Evolutionary conservation across 2,797 vertebrate species (phyloP), one percentile per base, ranked within the genome.

Genomic region (Lutjanus argentimaculatus): DNA sequence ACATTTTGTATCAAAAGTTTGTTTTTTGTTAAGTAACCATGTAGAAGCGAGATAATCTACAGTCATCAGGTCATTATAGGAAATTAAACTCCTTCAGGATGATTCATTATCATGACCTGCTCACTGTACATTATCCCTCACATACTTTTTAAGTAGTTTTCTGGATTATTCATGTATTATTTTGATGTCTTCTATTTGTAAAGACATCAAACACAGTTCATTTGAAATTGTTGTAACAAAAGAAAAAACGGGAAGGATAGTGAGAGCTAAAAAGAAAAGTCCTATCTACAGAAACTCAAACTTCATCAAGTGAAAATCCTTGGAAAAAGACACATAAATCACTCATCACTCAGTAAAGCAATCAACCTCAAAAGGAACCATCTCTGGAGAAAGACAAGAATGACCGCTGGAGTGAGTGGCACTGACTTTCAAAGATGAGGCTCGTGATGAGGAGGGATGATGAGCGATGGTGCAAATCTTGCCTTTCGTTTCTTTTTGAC

Each of bases 351-450:
- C 2, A 52, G 42, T 40, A 15, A 57, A 48, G 42, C 15, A 40
- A 62, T 40, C 42, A 40, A 2, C n/a, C 71, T 69, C n/a, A 68
- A 45, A 64, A 51, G 15, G 21, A 42, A 55, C 15, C 40, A 22
- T 65, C 55, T 59, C 40, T 40, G 19, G 45, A 51, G 58, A 57
- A 45, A 49, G 72, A 69, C 45, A 14, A 42, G 25, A 55, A 19
- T 70, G 72, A 73, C 68, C 61, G 46, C 14, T 1, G 16, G 22
- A 56, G 43, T 17, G 40, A 81, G 22, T 4, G 30, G 21, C 36
- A 45, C 40, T 19, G 59, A 22, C 45, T 73, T 79, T 67, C 67
- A 67, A 68, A 72, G 75, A 78, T 62, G 62, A 79, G 45, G 62
- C 56, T 14, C 1, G 4, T 64, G 70, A 67, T 72, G 36, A 75